A percentile compares a stretch with the other conserved stretches of the same genome.
Conservation (phyloP, 1,140 invertebrate genomes). For the Mactra quadrangularis region DNA sequence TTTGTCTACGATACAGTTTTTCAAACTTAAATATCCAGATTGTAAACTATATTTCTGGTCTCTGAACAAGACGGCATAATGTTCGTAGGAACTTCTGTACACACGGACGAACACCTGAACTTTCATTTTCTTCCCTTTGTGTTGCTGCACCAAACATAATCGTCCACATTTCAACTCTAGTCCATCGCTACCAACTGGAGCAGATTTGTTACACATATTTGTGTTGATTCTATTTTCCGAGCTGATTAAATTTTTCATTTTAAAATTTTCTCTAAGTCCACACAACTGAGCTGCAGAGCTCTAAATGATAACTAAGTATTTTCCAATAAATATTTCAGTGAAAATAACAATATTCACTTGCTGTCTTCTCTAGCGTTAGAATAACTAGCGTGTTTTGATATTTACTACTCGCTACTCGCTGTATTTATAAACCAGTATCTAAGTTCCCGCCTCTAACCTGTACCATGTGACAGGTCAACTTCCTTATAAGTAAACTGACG, state of each 20-base stretch:
- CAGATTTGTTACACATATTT: constrained; percentile 33
- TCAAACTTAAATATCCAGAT: constrained; percentile 61
- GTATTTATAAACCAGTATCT: not conserved
- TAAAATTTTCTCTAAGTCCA: not conserved
- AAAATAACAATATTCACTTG: not conserved
- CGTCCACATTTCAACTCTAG: constrained; percentile 58
- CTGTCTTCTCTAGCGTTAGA: not conserved
- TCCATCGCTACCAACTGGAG: constrained; percentile 9
- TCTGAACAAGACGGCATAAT: constrained; percentile 61
- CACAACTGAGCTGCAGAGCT: not conserved
- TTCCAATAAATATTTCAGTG: not conserved
- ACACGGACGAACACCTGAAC: constrained; percentile 62
- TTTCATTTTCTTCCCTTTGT: constrained; percentile 34
- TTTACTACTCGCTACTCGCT: not conserved
- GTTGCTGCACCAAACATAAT: constrained; percentile 47
- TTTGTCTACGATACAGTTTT: constrained; percentile 58
- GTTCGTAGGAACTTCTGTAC: constrained; percentile 64
- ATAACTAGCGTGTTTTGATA: not conserved
- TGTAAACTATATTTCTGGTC: constrained; percentile 55
- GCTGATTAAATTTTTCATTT: constrained; percentile 53
- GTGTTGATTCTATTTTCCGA: constrained; percentile 4
- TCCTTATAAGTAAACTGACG: constrained; percentile 33
- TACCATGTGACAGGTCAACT: constrained; percentile 45
- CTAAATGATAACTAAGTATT: not conserved
- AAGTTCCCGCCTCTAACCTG: not conserved